Base-by-base conservation (phyloP, 1,140 invertebrate genomes). In the Zaprionus ghesquierei region DNA sequence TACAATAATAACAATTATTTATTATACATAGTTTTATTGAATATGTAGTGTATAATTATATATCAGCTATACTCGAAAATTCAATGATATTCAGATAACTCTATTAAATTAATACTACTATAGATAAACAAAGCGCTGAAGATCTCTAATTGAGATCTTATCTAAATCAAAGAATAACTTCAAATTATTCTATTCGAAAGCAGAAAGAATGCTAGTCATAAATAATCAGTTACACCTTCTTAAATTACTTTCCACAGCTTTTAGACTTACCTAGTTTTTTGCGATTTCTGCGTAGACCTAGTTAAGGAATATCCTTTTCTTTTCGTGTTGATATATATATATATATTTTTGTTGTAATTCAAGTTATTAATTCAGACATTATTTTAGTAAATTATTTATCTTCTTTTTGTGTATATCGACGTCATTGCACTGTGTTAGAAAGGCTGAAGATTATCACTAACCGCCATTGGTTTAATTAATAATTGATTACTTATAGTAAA, bases 1-100 rank as follows among this genome's bases (percentile, higher is more conserved):
- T 84, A 75, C 66, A 75, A 85, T 71, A 66, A 75, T 84, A 10
- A n/a, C n/a, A n/a, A n/a, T n/a, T n/a, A n/a, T n/a, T n/a, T n/a
- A n/a, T n/a, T n/a, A n/a, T n/a, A n/a, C n/a, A n/a, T n/a, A n/a
- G n/a, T n/a, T n/a, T n/a, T n/a, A n/a, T n/a, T n/a, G n/a, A n/a
- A n/a, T n/a, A n/a, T n/a, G n/a, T n/a, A n/a, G n/a, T n/a, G n/a
- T n/a, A 56, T 63, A 69, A 71, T 5, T 5, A 33, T 33, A 9
- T 12, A 5, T 65, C 25, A 25, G 25, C 5, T 2, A 3, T 25
- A 25, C 5, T 25, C 2, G 25, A 25, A 8, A 8, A 29, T 29
- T 31, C 10, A 12, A 0, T 12, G 4, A 33, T 9, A 12, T 12
- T 33, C 3, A 3, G 3, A 13, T 3, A 33, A 33, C 3, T 33